Evolutionary conservation across 30 jellyfish, hydroid and myxozoan species (phyloP).

Genomic region (Cassiopea xamachana): DNA sequence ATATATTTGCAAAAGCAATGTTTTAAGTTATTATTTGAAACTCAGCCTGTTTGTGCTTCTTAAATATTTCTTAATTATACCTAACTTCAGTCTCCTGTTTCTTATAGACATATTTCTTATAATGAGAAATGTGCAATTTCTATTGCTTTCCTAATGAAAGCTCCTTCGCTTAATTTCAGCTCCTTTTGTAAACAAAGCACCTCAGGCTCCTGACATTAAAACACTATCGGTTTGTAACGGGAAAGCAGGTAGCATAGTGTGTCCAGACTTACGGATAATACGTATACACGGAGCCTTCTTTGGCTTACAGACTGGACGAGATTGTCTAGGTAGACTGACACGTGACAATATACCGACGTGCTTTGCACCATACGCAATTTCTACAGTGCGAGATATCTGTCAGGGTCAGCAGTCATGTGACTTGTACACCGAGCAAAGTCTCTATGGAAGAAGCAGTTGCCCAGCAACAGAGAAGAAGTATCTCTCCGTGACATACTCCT

Average conservation of each 20-base stretch:
- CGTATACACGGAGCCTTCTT: conserved; percentile 88
- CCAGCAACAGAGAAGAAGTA: conserved; percentile 65
- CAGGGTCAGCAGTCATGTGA: conserved; percentile 99
- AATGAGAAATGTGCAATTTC: no score
- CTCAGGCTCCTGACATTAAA: conserved; percentile 46
- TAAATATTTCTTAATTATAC: no score
- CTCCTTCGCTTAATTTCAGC: conserved; percentile 27
- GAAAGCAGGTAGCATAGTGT: conserved; percentile 80
- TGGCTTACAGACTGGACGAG: conserved; percentile 89
- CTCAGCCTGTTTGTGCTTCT: no score
- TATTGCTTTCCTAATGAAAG: background rate
- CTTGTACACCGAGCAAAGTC: conserved; percentile 80
- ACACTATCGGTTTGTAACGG: conserved; percentile 84
- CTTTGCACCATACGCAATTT: conserved; percentile 86
- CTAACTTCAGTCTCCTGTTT: no score
- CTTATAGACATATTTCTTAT: no score
- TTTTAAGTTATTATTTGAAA: no score
- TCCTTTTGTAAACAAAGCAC: conserved; percentile 32
- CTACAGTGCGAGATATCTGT: conserved; percentile 81
- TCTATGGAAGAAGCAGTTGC: conserved; percentile 90
- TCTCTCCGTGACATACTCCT: conserved; percentile 86
- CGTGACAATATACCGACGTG: conserved; percentile 91
- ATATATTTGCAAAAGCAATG: no score
- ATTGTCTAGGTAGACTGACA: conserved; percentile 83
- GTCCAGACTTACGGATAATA: conserved; percentile 84